These are phyloP conservation scores for Salpingus planirostris DNA, from an alignment of 2,888 invertebrate species.

Conservation along the genomic window DNA sequence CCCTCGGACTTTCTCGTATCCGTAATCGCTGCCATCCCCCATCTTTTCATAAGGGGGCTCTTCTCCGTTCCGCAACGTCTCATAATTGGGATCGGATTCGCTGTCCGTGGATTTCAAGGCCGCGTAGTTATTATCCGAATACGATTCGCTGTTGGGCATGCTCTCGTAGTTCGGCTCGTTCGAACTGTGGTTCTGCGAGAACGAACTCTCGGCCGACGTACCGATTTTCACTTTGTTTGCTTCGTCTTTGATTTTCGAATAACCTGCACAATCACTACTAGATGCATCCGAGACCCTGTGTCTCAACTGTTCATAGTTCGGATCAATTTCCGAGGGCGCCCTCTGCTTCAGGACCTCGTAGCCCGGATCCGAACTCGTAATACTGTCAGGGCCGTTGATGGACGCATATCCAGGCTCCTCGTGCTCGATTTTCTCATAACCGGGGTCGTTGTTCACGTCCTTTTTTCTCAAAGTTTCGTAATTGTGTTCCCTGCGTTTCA, in stretches of 20 bases:
- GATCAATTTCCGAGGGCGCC: constrained; percentile 50
- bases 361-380: constrained; percentile 55
- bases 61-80: constrained; percentile 55
- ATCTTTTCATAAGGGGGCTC: constrained; percentile 79
- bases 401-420: constrained; percentile 35
- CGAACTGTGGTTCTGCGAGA: constrained; percentile 43
- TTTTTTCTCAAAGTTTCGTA: constrained; percentile 53
- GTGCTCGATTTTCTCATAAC: constrained; percentile 35
- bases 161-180: constrained; percentile 71
- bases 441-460: constrained; percentile 26
- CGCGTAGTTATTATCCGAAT: constrained; percentile 48
- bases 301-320: constrained; percentile 71
- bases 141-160: constrained; percentile 48
- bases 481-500: constrained; percentile 42
- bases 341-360: constrained; percentile 58
- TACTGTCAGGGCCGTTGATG: constrained; percentile 51
- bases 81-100: constrained; percentile 64
- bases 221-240: no score
- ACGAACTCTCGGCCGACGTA: constrained; percentile 46
- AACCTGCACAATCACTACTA: constrained; percentile 32
- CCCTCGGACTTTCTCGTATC: constrained; percentile 35
- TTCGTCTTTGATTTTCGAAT: constrained; percentile 31
- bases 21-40: constrained; percentile 64
- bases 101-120: constrained; percentile 52
- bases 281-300: constrained; percentile 41